Percentiles rank a stretch among this genome's conserved stretches.
These are phyloP conservation scores for Melanostoma mellinum DNA, from an alignment of 2,888 invertebrate species.

Conservation along the genomic window DNA sequence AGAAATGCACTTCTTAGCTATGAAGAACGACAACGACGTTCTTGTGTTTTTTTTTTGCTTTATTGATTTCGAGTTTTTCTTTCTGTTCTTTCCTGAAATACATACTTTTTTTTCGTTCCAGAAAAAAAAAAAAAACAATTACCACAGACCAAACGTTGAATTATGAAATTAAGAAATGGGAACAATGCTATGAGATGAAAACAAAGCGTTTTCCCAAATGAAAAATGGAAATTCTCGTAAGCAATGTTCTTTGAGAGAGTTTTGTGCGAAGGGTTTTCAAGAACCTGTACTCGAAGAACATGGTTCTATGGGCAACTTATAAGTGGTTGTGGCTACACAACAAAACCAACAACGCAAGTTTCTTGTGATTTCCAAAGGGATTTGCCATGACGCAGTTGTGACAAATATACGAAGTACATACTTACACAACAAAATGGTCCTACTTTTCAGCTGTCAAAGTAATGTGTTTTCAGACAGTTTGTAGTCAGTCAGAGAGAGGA, in stretches of 20 bases:
- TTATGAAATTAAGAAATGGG: conserved; percentile 34
- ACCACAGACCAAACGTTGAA: neutral
- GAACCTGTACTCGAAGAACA: too few relatives aligned
- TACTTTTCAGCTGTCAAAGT: conserved; percentile 35
- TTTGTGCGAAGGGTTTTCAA: conserved; percentile 15
- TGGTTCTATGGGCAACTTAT: too few relatives aligned
- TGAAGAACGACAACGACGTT: conserved; percentile 2
- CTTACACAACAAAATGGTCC: conserved; percentile 13
- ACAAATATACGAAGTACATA: conserved; percentile 15
- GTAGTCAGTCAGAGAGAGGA: neutral
- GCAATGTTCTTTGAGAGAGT: conserved; percentile 18
- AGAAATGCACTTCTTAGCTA: conserved; percentile 20
- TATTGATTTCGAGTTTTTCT: conserved; percentile 25
- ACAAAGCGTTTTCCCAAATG: conserved; percentile 34
- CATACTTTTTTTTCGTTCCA: conserved; percentile 29
- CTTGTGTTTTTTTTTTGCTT: neutral
- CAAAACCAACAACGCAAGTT: neutral
- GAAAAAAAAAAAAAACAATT: conserved; percentile 1
- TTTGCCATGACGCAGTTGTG: conserved; percentile 34
- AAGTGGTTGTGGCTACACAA: conserved; percentile 22
- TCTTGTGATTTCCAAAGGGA: conserved; percentile 11
- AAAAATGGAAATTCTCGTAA: neutral
- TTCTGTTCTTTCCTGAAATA: conserved; percentile 14
- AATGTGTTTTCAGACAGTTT: conserved; percentile 2
- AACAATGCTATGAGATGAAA: conserved; percentile 22